phyloP scores from a whole-genome alignment of 2,888 invertebrate genomes.

The Pollenia angustigena region DNA sequence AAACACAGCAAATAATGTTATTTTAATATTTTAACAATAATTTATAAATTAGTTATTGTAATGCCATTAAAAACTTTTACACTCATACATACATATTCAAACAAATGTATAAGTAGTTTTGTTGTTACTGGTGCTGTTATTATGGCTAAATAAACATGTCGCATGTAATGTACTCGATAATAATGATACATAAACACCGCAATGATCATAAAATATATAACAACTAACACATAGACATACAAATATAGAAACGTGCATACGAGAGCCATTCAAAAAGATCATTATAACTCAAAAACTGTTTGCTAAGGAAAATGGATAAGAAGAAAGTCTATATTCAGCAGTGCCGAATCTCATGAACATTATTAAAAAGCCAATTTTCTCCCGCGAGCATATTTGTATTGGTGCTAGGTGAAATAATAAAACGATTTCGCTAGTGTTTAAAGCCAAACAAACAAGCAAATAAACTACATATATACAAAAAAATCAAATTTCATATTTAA shows the following conservation, averaged over 20 bases:
- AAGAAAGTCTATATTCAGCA: no score
- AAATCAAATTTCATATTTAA: no score
- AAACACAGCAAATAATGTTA: constrained; percentile 40
- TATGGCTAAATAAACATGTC: constrained; percentile 70
- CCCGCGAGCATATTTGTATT: no score
- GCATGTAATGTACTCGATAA: constrained; percentile 68
- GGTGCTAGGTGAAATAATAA: no score
- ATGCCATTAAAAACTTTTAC: constrained; percentile 49
- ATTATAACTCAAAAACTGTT: background rate
- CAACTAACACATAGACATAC: background rate
- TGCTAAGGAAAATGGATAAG: no score
- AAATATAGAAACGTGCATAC: background rate
- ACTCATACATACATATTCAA: background rate
- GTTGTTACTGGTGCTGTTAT: constrained; percentile 53
- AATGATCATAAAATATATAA: constrained; percentile 68
- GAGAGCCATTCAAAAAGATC: background rate
- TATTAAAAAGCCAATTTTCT: no score
- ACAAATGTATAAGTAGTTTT: background rate
- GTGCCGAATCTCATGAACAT: no score
- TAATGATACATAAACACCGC: constrained; percentile 72
- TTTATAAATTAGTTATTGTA: constrained; percentile 64
- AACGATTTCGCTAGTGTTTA: no score
- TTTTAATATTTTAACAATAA: constrained; percentile 56
- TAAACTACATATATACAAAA: no score
- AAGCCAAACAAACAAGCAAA: no score